Percentiles rank a stretch among this genome's conserved stretches.
Conservation (phyloP, 1,140 invertebrate species). For the Stegodyphus dumicola region DNA sequence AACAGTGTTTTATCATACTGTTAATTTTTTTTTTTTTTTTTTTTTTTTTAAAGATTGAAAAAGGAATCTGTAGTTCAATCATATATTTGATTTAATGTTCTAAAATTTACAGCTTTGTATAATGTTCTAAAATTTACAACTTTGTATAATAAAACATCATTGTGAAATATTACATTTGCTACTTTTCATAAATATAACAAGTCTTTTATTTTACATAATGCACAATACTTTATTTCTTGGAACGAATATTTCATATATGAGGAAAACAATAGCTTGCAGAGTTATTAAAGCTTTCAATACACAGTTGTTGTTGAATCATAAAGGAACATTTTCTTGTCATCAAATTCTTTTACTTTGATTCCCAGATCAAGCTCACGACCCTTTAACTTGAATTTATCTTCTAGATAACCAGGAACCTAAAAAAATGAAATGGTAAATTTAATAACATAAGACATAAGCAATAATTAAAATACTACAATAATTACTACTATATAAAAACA, state of each 20-base stretch:
- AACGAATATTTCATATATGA: not conserved
- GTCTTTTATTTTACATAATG: not conserved
- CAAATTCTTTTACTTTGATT: constrained; percentile 36
- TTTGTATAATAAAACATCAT: not conserved
- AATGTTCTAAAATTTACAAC: not conserved
- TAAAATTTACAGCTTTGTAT: not conserved
- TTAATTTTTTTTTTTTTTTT: too few relatives aligned
- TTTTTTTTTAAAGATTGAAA: too few relatives aligned
- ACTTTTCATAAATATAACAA: not conserved
- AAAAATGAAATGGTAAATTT: not conserved
- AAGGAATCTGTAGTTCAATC: too few relatives aligned
- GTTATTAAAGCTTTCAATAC: constrained; percentile 14
- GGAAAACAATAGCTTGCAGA: not conserved
- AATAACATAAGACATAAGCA: too few relatives aligned
- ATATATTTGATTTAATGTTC: too few relatives aligned
- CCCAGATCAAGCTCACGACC: constrained; percentile 11
- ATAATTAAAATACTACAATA: too few relatives aligned
- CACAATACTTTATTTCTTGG: not conserved
- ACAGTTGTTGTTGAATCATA: constrained; percentile 45
- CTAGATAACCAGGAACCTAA: constrained; percentile 41
- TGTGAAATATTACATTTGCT: not conserved
- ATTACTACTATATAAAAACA: too few relatives aligned
- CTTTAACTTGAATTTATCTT: constrained; percentile 55
- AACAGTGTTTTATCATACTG: too few relatives aligned
- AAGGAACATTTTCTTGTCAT: constrained; percentile 52